Evolutionary conservation across 2,888 invertebrate species (phyloP), one percentile per base, ranked within the genome.

Genomic region (Drosophila hawaiiensis): DNA sequence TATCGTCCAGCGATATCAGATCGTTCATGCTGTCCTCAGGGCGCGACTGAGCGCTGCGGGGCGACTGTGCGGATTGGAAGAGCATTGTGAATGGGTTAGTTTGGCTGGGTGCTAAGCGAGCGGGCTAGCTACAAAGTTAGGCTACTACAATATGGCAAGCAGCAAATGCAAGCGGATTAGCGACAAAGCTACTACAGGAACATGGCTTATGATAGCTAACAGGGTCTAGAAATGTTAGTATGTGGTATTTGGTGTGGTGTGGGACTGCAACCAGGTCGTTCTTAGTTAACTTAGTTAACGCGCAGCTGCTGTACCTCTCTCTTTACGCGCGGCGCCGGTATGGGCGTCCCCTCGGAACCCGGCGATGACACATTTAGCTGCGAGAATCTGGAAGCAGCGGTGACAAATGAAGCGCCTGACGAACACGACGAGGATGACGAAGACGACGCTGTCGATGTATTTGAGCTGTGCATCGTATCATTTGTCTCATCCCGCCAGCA

Each of bases 1-100:
- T 95, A 92, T 96, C 96, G 92, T 96, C 96, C 89, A 96, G 93
- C 81, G 95, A 94, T 89, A 96, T 96, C 76, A 96, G 93, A 93
- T 96, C 95, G 90, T 94, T 94, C 75, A 94, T 94, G 71, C 94
- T 94, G 74, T 94, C 94, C 71, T 93, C 92, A 77, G 65, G 71
- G 56, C 75, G 66, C n/a, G 68, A 41, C 22, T 76, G 77, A 25
- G 49, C 64, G 47, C 85, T 90, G 50, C 90, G 89, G 58, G 91
- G 79, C 35, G 90, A 91, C 87, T 91, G 77, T 62, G 74, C 9
- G 35, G 22, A 53, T 54, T 25, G 58, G 55, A 61, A 59, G 52
- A 63, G 60, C 66, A 58, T 63, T 10, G 29, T 33, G 6, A 19
- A 52, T 33, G 35, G 67, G 41, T 70, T 75, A 60, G 78, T 65